phyloP scores from a whole-genome alignment of 1,140 invertebrate species.

The Megathymus violae region DNA sequence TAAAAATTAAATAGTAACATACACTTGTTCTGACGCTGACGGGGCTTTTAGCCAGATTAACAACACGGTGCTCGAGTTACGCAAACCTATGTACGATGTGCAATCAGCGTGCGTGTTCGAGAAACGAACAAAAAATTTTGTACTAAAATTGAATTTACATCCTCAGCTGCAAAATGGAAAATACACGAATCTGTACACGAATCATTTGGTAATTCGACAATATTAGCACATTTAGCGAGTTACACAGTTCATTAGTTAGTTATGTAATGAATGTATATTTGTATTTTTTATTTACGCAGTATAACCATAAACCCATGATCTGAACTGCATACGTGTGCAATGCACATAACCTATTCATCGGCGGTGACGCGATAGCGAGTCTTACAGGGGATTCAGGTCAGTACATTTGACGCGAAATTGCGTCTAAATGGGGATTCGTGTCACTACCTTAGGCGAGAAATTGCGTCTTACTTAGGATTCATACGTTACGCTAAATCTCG shows the following conservation, averaged over 20 bases:
- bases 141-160: conserved; percentile 17
- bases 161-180: conserved; percentile 3
- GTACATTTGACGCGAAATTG: no score
- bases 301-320: conserved; percentile 44
- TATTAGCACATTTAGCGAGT: conserved; percentile 47
- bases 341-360: background rate
- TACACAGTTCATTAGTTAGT: conserved; percentile 4
- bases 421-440: no score
- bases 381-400: no score
- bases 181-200: conserved; percentile 33
- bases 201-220: conserved; percentile 72
- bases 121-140: conserved; percentile 17
- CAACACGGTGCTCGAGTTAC: conserved; percentile 51
- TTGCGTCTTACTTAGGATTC: no score
- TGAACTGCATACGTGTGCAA: conserved; percentile 2
- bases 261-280: conserved; percentile 1
- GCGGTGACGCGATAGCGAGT: background rate
- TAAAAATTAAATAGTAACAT: conserved; percentile 69
- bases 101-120: conserved; percentile 42
- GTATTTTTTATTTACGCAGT: conserved; percentile 11
- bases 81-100: no score
- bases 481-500: no score
- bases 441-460: no score
- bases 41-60: conserved; percentile 59
- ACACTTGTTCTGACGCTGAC: conserved; percentile 48